phyloP scores from a whole-genome alignment of 2,113 vertebrate genomes.

The Cariama cristata region DNA sequence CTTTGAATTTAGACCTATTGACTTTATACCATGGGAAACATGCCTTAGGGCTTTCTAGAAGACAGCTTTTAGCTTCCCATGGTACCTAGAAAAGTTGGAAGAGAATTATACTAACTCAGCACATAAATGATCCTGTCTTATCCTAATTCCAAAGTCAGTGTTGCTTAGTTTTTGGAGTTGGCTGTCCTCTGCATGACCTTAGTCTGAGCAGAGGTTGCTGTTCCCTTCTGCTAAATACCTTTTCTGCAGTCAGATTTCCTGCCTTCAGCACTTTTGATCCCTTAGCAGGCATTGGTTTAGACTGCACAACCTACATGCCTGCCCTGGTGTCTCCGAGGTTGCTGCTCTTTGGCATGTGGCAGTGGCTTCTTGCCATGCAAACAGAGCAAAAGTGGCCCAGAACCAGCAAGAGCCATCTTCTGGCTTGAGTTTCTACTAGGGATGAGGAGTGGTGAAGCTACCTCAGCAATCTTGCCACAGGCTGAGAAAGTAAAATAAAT shows the following conservation, averaged over 20 bases:
- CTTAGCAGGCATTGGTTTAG: not conserved
- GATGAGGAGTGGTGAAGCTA: not conserved
- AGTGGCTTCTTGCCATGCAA: not conserved
- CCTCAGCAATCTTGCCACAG: not conserved
- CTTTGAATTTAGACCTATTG: not conserved
- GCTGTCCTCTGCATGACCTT: not conserved
- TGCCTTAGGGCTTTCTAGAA: not conserved
- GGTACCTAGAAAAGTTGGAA: not conserved
- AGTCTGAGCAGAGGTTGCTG: not conserved
- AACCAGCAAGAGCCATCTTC: not conserved
- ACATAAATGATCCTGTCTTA: not conserved
- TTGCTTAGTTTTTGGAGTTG: not conserved
- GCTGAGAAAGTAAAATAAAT: not conserved
- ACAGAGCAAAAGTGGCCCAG: not conserved
- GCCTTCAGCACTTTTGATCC: not conserved
- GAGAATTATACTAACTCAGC: not conserved
- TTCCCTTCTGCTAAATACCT: not conserved
- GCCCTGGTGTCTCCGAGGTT: not conserved
- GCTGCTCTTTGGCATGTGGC: not conserved
- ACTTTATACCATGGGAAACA: not conserved
- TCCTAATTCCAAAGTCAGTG: not conserved
- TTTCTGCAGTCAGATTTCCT: not conserved
- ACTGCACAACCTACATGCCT: rapidly evolving
- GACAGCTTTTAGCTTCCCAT: not conserved
- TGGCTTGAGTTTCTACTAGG: not conserved